Evolutionary conservation across 1,140 invertebrate species (phyloP).

Genomic region (Aradophagus sp.): DNA sequence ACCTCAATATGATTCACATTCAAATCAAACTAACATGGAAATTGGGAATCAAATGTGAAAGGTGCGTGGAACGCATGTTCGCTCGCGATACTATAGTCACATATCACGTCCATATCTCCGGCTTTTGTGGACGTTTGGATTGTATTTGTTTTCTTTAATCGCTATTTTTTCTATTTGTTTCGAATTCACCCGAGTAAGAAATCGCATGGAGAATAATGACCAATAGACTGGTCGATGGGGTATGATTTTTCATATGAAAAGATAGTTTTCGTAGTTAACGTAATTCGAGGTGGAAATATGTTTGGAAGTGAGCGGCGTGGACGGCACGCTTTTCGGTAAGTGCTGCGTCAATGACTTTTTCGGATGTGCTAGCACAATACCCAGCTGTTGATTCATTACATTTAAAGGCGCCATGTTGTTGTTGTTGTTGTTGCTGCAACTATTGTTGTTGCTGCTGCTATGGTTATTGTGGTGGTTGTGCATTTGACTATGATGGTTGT

Average conservation of each 20-base stretch:
- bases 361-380: slow-evolving; percentile 58
- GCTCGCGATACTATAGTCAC: too few species aligned
- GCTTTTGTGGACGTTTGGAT: too few species aligned
- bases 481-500: slow-evolving; percentile 38
- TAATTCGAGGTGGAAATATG: slow-evolving; percentile 71
- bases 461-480: slow-evolving; percentile 44
- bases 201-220: too few species aligned
- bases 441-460: slow-evolving; percentile 20
- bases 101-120: too few species aligned
- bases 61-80: too few species aligned
- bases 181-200: too few species aligned
- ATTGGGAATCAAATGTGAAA: too few species aligned
- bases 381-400: slow-evolving; percentile 59
- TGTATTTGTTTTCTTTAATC: too few species aligned
- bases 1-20: too few species aligned
- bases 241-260: slow-evolving; percentile 74
- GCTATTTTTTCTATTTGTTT: too few species aligned
- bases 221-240: too few species aligned
- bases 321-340: slow-evolving; percentile 69
- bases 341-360: slow-evolving; percentile 62
- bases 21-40: too few species aligned
- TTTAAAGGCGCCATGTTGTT: slow-evolving; percentile 40
- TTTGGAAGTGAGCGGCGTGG: slow-evolving; percentile 70
- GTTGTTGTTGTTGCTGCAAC: slow-evolving; percentile 33
- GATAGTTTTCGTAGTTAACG: slow-evolving; percentile 78